phyloP scores from a whole-genome alignment of 2,113 vertebrate species.

The Apteryx mantelli region DNA sequence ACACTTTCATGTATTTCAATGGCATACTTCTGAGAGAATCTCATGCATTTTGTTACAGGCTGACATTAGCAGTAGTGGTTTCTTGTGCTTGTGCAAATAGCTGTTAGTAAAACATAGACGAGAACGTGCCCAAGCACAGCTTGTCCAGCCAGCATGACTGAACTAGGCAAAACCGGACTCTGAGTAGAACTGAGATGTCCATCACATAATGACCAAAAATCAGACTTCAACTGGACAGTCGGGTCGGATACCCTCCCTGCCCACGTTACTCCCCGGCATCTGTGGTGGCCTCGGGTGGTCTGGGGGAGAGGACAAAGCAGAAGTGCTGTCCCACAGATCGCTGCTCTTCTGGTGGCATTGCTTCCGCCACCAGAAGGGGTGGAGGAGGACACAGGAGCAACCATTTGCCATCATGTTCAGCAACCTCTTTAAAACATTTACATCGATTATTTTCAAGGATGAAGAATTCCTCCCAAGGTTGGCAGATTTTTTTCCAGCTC shows the following conservation, averaged over 20 bases:
- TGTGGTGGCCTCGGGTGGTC: rapidly evolving
- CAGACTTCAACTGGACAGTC: background rate
- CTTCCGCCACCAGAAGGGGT: background rate
- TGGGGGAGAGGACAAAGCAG: background rate
- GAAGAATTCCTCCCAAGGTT: background rate
- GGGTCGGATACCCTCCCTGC: background rate
- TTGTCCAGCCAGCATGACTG: background rate
- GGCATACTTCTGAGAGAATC: background rate
- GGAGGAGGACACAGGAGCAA: background rate
- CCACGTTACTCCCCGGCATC: background rate
- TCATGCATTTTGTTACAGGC: rapidly evolving
- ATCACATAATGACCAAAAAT: background rate
- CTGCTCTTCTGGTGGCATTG: background rate
- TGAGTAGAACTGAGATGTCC: background rate
- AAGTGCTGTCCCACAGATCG: background rate
- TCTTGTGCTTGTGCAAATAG: background rate
- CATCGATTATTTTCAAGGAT: background rate
- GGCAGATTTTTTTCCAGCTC: background rate
- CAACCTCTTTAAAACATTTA: background rate
- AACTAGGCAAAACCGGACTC: background rate
- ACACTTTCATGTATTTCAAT: background rate
- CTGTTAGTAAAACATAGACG: background rate
- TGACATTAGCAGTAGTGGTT: background rate
- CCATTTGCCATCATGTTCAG: background rate
- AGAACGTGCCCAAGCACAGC: background rate